Evolutionary conservation across 2,888 invertebrate genomes (phyloP).

Genomic region (Omphaloscelis lunosa): DNA sequence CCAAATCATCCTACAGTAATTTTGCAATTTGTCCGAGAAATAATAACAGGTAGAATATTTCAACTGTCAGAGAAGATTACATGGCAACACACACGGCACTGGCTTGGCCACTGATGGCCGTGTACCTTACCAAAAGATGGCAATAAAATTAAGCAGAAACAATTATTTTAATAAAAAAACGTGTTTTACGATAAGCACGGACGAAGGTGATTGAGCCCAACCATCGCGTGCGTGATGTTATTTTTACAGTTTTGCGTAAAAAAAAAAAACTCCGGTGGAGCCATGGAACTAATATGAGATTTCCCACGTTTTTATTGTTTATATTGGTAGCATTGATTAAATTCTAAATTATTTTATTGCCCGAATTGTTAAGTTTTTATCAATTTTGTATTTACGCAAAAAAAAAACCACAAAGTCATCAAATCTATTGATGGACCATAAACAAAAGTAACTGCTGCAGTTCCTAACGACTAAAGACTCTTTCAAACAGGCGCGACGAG

Average conservation of each 20-base stretch:
- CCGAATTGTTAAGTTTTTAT: constrained; percentile 6
- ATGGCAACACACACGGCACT: constrained; percentile 22
- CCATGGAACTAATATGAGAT: constrained; percentile 56
- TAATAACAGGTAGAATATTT: constrained; percentile 45
- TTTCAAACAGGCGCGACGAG: too few relatives aligned
- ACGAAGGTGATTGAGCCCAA: constrained; percentile 57
- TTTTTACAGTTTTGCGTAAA: constrained; percentile 57
- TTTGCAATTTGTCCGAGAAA: constrained; percentile 33
- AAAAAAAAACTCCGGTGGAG: constrained; percentile 55
- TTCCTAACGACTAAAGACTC: neutral
- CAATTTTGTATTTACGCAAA: neutral
- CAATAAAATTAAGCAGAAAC: constrained; percentile 50
- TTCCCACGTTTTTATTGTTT: constrained; percentile 64
- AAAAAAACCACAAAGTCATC: neutral
- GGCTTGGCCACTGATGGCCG: constrained; percentile 8
- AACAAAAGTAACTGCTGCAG: neutral
- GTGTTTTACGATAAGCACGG: constrained; percentile 29
- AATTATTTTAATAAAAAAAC: constrained; percentile 51
- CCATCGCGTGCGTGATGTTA: constrained; percentile 67
- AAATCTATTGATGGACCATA: neutral
- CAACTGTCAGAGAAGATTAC: constrained; percentile 26
- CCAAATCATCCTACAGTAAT: constrained; percentile 42
- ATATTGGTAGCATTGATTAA: constrained; percentile 39
- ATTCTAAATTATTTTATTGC: constrained; percentile 16
- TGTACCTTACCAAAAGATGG: constrained; percentile 39